Evolutionary conservation across 2,113 vertebrate species (phyloP).

Genomic region (Dromiciops gliroides): DNA sequence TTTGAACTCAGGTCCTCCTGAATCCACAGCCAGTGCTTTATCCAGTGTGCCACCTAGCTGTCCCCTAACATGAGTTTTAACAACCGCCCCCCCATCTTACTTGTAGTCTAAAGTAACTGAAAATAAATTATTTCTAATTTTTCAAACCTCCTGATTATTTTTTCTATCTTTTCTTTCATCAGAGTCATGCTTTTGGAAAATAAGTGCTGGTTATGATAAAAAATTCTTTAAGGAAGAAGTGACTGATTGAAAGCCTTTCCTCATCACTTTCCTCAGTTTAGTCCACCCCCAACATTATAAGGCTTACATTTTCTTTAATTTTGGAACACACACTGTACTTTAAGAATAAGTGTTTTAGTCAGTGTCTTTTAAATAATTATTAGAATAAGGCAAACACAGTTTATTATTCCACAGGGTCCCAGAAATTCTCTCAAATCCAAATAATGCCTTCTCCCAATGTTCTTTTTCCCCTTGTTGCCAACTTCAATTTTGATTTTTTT

Average conservation of each 20-base stretch:
- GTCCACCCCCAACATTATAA: neutral
- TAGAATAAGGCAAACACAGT: neutral
- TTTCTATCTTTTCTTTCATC: neutral
- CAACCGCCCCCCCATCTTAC: neutral
- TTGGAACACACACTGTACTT: neutral
- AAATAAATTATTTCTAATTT: neutral
- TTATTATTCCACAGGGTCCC: neutral
- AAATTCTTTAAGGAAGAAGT: neutral
- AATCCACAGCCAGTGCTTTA: no score
- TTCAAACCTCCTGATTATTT: neutral
- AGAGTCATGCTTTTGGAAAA: neutral
- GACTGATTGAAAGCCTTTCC: neutral
- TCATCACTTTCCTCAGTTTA: no score
- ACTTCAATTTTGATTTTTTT: neutral
- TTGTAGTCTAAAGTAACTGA: neutral
- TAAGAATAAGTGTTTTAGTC: constrained; percentile 7
- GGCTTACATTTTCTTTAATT: constrained; percentile 18
- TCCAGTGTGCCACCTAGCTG: no score
- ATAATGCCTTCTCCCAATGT: neutral
- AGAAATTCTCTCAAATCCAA: neutral
- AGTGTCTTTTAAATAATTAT: constrained; percentile 15
- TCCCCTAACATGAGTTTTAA: no score
- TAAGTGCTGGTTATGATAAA: neutral
- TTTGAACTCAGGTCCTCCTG: no score
- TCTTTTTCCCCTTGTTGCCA: neutral